A percentile compares a stretch with the other conserved stretches of the same genome.
Conservation (phyloP, 1,140 invertebrate species). For the Drosophila tsacasi region DNA sequence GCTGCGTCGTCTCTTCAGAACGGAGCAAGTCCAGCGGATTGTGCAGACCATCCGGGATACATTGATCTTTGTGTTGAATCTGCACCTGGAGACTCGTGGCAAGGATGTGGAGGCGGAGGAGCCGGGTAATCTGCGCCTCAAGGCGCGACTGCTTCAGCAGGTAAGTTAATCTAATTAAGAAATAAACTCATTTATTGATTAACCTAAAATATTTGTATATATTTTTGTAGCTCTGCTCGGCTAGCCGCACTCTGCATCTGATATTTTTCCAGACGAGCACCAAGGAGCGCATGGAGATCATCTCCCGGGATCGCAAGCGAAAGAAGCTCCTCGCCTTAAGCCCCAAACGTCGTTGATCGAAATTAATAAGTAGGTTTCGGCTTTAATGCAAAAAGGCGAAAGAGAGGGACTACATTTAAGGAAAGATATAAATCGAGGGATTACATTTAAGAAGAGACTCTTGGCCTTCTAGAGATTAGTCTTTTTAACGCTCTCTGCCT, state of each 20-base stretch:
- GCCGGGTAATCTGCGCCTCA: constrained; percentile 88
- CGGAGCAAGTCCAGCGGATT: constrained; percentile 91
- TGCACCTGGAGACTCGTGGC: constrained; percentile 88
- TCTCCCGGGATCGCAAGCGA: constrained; percentile 85
- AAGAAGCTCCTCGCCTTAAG: constrained; percentile 61
- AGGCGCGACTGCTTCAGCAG: constrained; percentile 88
- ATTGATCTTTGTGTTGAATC: constrained; percentile 90
- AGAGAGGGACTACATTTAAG: not conserved
- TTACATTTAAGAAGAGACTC: not conserved
- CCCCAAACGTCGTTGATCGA: constrained; percentile 55
- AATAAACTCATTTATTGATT: not conserved
- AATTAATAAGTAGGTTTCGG: constrained; percentile 3
- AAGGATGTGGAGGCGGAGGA: constrained; percentile 84
- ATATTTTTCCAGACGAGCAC: constrained; percentile 86
- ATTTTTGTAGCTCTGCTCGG: constrained; percentile 87
- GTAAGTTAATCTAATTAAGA: constrained; percentile 73
- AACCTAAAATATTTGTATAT: not conserved
- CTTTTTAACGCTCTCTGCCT: not conserved
- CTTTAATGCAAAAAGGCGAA: not conserved
- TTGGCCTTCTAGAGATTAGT: not conserved
- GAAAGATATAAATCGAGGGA: not conserved
- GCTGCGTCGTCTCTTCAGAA: constrained; percentile 91
- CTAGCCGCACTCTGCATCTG: constrained; percentile 88
- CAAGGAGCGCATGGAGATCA: constrained; percentile 87
- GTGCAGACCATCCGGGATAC: constrained; percentile 93